phyloP scores from a whole-genome alignment of 2,113 vertebrate genomes.

The Nannospalax galili region DNA sequence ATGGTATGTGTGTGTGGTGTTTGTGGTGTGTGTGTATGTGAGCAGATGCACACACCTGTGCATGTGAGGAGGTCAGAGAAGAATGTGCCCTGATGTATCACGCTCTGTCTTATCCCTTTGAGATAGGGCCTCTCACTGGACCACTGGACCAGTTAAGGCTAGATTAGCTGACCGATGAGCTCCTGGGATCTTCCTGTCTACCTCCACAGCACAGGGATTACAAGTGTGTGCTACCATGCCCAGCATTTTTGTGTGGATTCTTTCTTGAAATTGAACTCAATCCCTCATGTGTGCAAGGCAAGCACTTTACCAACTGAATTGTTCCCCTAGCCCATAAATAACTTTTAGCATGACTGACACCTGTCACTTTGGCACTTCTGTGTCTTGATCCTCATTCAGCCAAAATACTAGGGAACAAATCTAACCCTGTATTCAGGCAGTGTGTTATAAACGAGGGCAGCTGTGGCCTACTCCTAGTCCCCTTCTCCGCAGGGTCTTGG shows the following conservation, averaged over 20 bases:
- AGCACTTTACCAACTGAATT: too few species aligned
- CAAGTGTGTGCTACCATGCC: neutral
- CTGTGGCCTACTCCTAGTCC: neutral
- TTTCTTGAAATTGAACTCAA: neutral
- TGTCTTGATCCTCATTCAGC: neutral
- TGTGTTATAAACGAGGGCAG: neutral
- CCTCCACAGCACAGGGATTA: neutral
- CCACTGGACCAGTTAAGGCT: too few species aligned
- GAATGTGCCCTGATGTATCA: too few species aligned
- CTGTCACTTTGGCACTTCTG: neutral
- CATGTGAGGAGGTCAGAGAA: too few species aligned
- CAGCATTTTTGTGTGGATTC: neutral
- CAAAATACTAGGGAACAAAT: neutral
- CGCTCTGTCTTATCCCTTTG: too few species aligned
- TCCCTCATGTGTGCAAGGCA: too few species aligned
- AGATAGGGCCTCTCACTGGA: too few species aligned
- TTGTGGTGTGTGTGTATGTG: too few species aligned
- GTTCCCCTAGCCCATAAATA: neutral
- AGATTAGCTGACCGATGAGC: neutral
- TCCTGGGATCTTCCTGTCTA: too few species aligned
- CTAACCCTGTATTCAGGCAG: neutral
- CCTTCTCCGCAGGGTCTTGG: neutral
- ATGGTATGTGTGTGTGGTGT: too few species aligned
- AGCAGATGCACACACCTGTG: too few species aligned
- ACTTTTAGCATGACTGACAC: constrained; percentile 11